Evolutionary conservation across 2,797 vertebrate species (phyloP).

Genomic region (Buphagus erythrorhynchus): DNA sequence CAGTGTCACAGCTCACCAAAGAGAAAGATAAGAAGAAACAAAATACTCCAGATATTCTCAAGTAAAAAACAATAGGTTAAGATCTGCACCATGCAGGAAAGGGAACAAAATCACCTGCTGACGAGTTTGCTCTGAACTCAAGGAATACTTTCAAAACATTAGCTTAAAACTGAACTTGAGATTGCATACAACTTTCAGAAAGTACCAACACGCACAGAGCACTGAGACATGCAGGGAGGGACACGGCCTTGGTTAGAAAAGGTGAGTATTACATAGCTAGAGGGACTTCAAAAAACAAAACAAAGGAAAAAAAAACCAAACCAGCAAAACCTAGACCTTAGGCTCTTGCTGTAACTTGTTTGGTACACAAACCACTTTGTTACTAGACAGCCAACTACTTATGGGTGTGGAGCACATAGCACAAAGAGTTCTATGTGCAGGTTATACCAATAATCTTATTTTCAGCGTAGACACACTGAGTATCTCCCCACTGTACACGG

Average conservation of each 20-base stretch:
- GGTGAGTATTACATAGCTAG: neutral
- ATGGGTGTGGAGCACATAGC: neutral
- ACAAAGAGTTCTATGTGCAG: neutral
- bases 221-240: neutral
- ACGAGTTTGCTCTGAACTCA: neutral
- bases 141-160: neutral
- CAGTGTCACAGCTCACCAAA: rapidly evolving
- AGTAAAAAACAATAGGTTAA: neutral
- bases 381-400: neutral
- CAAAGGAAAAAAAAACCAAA: neutral
- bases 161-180: neutral
- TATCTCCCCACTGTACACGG: rapidly evolving
- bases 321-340: neutral
- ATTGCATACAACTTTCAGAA: neutral
- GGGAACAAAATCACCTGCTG: neutral
- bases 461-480: neutral
- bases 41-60: neutral
- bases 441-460: neutral
- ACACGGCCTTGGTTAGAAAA: neutral
- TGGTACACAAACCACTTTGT: constrained; percentile 18
- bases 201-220: neutral
- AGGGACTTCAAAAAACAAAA: neutral
- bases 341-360: neutral
- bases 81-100: neutral
- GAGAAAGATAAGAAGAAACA: neutral